These are phyloP conservation scores for Euphydryas editha DNA, from an alignment of 2,888 invertebrate species.

Conservation along the genomic window DNA sequence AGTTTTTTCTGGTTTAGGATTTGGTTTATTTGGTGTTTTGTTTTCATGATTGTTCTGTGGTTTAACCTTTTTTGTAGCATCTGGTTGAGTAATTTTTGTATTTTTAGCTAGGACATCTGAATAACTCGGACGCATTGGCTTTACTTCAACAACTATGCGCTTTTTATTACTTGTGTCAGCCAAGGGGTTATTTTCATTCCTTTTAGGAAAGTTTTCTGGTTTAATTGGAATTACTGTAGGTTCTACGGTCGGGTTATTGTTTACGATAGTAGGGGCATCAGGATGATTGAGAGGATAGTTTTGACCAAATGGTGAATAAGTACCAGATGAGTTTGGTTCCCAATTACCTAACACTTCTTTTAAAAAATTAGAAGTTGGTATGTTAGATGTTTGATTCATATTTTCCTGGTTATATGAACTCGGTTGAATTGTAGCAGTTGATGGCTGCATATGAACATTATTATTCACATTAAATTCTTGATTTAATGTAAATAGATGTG, in stretches of 20 bases:
- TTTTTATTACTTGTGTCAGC: constrained; percentile 85
- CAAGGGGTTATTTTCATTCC: constrained; percentile 73
- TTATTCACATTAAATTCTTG: constrained; percentile 69
- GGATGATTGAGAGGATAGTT: constrained; percentile 81
- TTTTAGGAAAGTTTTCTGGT: constrained; percentile 68
- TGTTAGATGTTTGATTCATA: constrained; percentile 55
- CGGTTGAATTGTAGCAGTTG: constrained; percentile 53
- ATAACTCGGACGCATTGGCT: constrained; percentile 93
- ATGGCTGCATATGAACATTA: constrained; percentile 55
- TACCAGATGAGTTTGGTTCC: constrained; percentile 88
- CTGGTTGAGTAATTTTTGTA: constrained; percentile 76
- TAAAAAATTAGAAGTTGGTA: constrained; percentile 82
- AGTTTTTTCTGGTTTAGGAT: constrained; percentile 70
- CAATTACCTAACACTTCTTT: constrained; percentile 89
- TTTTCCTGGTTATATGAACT: constrained; percentile 58
- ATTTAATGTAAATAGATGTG: constrained; percentile 68
- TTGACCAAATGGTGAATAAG: constrained; percentile 89
- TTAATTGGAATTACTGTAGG: constrained; percentile 58
- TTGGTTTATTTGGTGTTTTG: constrained; percentile 66
- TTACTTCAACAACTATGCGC: constrained; percentile 92
- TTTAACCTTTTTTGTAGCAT: constrained; percentile 75
- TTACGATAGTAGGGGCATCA: constrained; percentile 65
- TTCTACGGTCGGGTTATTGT: constrained; percentile 59
- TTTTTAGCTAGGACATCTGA: constrained; percentile 92
- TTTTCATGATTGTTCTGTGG: constrained; percentile 68